Evolutionary conservation across 2,797 vertebrate species (phyloP).

Genomic region (Pygocentrus nattereri): DNA sequence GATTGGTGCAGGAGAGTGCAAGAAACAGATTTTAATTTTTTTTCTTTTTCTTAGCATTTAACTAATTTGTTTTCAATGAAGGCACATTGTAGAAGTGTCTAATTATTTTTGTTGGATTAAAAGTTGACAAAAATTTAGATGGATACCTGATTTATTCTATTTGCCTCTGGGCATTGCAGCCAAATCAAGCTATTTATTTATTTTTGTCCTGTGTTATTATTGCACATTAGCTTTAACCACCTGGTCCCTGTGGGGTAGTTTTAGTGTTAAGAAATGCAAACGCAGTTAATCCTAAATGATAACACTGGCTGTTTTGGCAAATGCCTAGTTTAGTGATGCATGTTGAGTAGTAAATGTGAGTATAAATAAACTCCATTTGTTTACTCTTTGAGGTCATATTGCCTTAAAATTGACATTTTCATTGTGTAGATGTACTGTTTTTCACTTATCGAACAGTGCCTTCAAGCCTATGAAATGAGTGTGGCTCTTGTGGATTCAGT

Average conservation of each 20-base stretch:
- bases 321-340: background rate
- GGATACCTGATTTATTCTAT: background rate
- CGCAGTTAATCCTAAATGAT: conserved; percentile 35
- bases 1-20: too few species aligned
- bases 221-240: background rate
- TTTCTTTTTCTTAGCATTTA: background rate
- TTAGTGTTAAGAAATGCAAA: conserved; percentile 37
- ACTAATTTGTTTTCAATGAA: too few species aligned
- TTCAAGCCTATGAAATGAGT: background rate
- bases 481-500: background rate
- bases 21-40: conserved; percentile 15
- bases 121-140: too few species aligned
- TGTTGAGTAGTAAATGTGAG: background rate
- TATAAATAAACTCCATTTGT: background rate
- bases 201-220: background rate
- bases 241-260: conserved; percentile 12
- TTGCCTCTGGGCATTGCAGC: too few species aligned
- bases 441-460: background rate
- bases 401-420: background rate
- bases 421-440: too few species aligned
- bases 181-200: background rate
- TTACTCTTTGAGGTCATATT: background rate
- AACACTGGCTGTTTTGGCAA: background rate
- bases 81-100: too few species aligned
- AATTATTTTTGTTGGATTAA: too few species aligned